These are phyloP conservation scores for Latrodectus hesperus DNA, from an alignment of 2,888 invertebrate genomes.

Conservation along the genomic window DNA sequence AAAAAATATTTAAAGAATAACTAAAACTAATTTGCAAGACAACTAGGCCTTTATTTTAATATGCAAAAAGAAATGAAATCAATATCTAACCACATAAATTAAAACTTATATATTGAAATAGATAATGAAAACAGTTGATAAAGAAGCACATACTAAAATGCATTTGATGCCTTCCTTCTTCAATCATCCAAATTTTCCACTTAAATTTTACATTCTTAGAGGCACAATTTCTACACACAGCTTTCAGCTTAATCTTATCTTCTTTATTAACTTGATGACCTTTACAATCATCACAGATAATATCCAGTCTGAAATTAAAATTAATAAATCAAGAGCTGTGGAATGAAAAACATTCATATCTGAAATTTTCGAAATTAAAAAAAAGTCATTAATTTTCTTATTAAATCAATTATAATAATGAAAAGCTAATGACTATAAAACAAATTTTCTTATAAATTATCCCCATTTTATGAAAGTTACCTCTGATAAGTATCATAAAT, in stretches of 20 bases:
- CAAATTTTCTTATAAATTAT: no score
- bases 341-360: neutral
- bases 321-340: neutral
- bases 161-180: slow-evolving; percentile 64
- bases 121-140: no score
- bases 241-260: slow-evolving; percentile 34
- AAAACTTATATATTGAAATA: no score
- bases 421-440: no score
- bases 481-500: no score
- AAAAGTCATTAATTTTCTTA: no score
- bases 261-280: slow-evolving; percentile 42
- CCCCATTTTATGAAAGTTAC: no score
- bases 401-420: no score
- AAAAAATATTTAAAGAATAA: neutral
- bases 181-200: slow-evolving; percentile 69
- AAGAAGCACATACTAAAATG: slow-evolving; percentile 61
- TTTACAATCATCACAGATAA: slow-evolving; percentile 37
- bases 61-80: neutral
- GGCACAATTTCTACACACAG: slow-evolving; percentile 53
- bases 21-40: neutral
- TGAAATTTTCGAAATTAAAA: neutral
- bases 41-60: neutral
- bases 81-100: neutral
- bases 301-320: slow-evolving; percentile 23
- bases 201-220: slow-evolving; percentile 25